Conservation (phyloP, 2,888 invertebrate species). For the Andrena trimmerana region DNA sequence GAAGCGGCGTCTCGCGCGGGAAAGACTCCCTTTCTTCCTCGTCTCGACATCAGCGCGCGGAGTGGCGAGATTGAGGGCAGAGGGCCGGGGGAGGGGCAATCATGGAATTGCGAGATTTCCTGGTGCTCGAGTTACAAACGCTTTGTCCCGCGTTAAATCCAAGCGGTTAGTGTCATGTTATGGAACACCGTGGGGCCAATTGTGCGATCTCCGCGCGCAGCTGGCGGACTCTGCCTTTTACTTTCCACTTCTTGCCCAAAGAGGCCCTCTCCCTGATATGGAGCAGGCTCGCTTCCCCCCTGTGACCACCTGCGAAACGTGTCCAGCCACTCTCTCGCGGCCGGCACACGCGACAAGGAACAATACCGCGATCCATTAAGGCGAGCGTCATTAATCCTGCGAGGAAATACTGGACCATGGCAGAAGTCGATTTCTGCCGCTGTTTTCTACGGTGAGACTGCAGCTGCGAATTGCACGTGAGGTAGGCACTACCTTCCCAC, state of each 20-base stretch:
- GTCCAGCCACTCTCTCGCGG: constrained; percentile 18
- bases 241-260: constrained; percentile 63
- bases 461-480: not conserved
- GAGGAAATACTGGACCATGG: constrained; percentile 55
- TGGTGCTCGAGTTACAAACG: constrained; percentile 78
- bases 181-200: constrained; percentile 63
- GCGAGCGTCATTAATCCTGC: constrained; percentile 60
- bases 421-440: constrained; percentile 30
- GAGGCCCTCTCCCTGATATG: constrained; percentile 19
- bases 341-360: constrained; percentile 22
- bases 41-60: constrained; percentile 3
- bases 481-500: not conserved
- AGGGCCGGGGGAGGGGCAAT: constrained; percentile 26
- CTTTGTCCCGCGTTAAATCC: constrained; percentile 79
- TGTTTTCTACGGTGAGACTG: not conserved
- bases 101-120: constrained; percentile 76
- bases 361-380: constrained; percentile 58
- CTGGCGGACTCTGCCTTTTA: constrained; percentile 67
- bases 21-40: not conserved
- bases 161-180: constrained; percentile 78
- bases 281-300: not conserved
- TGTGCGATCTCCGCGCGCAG: constrained; percentile 55
- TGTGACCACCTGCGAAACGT: constrained; percentile 38
- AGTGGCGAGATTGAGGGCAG: constrained; percentile 25
- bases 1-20: not conserved